Evolutionary conservation across 2,113 vertebrate species (phyloP), one percentile per base, ranked within the genome.

Genomic region (Gila orcuttii): DNA sequence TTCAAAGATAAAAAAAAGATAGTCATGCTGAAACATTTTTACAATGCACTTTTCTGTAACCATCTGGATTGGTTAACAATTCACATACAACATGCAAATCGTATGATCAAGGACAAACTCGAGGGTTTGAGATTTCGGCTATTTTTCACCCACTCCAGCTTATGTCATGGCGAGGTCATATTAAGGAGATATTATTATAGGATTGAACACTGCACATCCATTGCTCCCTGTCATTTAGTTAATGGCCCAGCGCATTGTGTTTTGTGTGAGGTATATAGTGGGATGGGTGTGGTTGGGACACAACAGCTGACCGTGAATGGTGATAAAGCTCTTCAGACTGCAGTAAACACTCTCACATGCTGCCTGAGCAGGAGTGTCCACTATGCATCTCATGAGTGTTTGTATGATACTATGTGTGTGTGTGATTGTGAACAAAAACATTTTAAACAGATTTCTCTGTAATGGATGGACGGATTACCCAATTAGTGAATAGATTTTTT

Each of bases 331-430:
- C 88, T 89, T 87, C 87, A 90, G 69, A 86, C 69, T 77, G 82
- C 86, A 82, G 76, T 88, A 90, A 83, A 85, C 90, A 85, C 87
- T 85, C 82, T 74, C 78, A 79, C 78, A 88, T 84, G 93, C 91
- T 89, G 19, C 92, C 88, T 84, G 89, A 91, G 77, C 50, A 80
- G 75, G 86, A 89, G 85, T 82, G 84, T 85, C 74, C 31, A 62
- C 71, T 82, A 76, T 81, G 60, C 25, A 13, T 83, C 87, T 75
- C 86, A 78, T 88, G 82, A 82, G 47, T 86, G 82, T 86, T 76
- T 81, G 57, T 68, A 33, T 55, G 36, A 78, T 78, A 80, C 50
- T 62, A 47, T 80, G 55, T 82, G 71, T 88, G 55, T 85, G 79
- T 74, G 79, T 74, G 74, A 50, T 28, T 75, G 64, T 82, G 69